Conservation (phyloP, 2,888 invertebrate genomes). For the Drosophila rellima region DNA sequence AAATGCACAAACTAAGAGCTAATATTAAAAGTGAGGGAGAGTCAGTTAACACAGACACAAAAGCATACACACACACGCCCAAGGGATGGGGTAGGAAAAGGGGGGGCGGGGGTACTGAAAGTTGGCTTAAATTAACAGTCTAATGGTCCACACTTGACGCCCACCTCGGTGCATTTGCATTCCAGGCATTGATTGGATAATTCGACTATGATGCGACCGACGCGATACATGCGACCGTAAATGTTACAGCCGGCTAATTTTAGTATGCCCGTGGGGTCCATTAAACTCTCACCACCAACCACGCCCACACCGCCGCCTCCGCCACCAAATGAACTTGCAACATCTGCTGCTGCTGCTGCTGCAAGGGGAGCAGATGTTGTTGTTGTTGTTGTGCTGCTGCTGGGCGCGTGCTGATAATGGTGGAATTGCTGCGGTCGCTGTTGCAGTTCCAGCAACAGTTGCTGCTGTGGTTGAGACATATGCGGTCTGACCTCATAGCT, state of each 20-base stretch:
- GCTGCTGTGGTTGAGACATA: constrained; percentile 64
- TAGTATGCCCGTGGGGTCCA: constrained; percentile 87
- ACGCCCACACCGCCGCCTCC: constrained; percentile 1
- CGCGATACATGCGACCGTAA: constrained; percentile 94
- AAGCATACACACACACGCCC: not conserved
- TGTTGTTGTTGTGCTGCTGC: constrained; percentile 30
- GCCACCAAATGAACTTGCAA: constrained; percentile 6
- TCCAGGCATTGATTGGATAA: constrained; percentile 93
- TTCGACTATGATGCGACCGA: constrained; percentile 93
- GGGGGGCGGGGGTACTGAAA: not conserved
- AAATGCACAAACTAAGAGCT: constrained; percentile 17
- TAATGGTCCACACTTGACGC: constrained; percentile 92
- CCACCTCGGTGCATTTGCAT: constrained; percentile 94
- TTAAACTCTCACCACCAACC: constrained; percentile 58
- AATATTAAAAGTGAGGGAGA: constrained; percentile 5
- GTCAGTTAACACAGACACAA: constrained; percentile 19
- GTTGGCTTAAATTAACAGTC: constrained; percentile 86
- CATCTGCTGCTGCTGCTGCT: constrained; percentile 5
- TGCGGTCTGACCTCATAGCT: constrained; percentile 82
- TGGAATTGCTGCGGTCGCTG: constrained; percentile 68
- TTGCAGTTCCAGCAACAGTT: constrained; percentile 38
- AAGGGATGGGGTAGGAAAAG: not conserved
- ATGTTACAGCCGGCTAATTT: constrained; percentile 96
- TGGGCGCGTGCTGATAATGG: constrained; percentile 77
- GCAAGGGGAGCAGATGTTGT: constrained; percentile 17